These are phyloP conservation scores for Cardiocondyla obscurior DNA, from an alignment of 1,140 invertebrate species.

Conservation along the genomic window DNA sequence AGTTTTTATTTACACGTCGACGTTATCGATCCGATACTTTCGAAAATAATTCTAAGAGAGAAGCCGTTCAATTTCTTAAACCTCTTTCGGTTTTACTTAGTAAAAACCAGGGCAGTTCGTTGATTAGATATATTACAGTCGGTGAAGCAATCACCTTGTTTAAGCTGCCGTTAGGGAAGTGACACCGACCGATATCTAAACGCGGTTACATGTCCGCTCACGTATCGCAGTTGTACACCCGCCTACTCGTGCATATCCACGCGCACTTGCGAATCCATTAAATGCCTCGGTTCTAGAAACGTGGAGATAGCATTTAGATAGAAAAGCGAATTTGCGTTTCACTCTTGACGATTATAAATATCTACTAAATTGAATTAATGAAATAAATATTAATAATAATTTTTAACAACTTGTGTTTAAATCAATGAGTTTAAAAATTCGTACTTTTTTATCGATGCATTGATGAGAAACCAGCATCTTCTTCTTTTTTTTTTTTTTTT, in stretches of 20 bases:
- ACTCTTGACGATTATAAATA: background rate
- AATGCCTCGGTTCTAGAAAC: slow-evolving; percentile 57
- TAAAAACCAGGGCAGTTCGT: background rate
- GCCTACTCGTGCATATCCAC: slow-evolving; percentile 42
- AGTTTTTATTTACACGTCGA: background rate
- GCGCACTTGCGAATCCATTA: slow-evolving; percentile 50
- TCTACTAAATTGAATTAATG: background rate
- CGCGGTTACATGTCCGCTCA: slow-evolving; percentile 30
- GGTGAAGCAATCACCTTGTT: slow-evolving; percentile 62
- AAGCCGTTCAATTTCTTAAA: background rate
- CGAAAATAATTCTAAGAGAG: background rate
- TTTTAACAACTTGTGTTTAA: background rate
- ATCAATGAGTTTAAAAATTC: background rate
- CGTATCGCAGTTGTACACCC: slow-evolving; percentile 1
- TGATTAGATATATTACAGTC: background rate
- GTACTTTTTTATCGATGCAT: background rate
- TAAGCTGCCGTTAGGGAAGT: slow-evolving; percentile 50
- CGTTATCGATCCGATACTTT: background rate
- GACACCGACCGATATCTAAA: slow-evolving; percentile 47
- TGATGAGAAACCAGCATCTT: background rate
- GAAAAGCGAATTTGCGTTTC: slow-evolving; percentile 26
- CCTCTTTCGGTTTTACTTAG: background rate
- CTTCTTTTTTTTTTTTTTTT: slow-evolving; percentile 4
- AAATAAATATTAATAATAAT: background rate
- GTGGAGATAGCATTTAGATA: background rate